These are phyloP conservation scores for Morus bassanus DNA, from an alignment of 2,797 vertebrate genomes.

Conservation along the genomic window DNA sequence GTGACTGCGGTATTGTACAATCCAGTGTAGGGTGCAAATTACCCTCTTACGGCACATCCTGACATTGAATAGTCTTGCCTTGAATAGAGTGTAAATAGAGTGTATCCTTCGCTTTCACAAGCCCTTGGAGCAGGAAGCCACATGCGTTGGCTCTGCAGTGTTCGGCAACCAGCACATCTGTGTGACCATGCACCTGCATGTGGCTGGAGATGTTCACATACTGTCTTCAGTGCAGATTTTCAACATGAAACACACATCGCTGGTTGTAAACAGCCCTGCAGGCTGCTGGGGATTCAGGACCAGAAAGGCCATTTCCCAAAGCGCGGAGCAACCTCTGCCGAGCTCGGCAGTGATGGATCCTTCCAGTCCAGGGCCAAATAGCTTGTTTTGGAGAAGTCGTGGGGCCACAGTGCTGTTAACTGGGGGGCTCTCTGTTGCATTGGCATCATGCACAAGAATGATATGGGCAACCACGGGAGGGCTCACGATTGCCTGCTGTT, in stretches of 20 bases:
- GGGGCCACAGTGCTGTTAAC: not conserved
- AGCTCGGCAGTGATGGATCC: not conserved
- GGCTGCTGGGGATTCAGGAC: not conserved
- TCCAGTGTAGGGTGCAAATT: not conserved
- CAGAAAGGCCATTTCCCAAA: not conserved
- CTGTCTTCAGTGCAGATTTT: not conserved
- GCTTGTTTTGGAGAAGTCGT: not conserved
- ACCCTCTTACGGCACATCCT: not conserved
- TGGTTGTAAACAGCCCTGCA: not conserved
- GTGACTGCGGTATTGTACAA: not conserved
- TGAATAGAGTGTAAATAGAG: not conserved
- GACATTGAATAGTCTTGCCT: not conserved
- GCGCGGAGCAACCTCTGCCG: accelerated
- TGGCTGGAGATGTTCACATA: not conserved
- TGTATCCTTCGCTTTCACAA: not conserved
- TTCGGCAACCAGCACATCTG: slow-evolving; percentile 3
- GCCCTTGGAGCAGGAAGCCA: not conserved
- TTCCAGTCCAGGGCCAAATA: not conserved
- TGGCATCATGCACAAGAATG: not conserved
- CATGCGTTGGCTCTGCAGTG: not conserved
- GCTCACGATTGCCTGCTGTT: accelerated
- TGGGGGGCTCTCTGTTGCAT: not conserved
- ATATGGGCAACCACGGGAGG: not conserved
- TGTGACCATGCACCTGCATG: not conserved
- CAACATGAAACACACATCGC: not conserved